These are phyloP conservation scores for Anthrax anthrax DNA, from an alignment of 2,888 invertebrate species.

Conservation along the genomic window DNA sequence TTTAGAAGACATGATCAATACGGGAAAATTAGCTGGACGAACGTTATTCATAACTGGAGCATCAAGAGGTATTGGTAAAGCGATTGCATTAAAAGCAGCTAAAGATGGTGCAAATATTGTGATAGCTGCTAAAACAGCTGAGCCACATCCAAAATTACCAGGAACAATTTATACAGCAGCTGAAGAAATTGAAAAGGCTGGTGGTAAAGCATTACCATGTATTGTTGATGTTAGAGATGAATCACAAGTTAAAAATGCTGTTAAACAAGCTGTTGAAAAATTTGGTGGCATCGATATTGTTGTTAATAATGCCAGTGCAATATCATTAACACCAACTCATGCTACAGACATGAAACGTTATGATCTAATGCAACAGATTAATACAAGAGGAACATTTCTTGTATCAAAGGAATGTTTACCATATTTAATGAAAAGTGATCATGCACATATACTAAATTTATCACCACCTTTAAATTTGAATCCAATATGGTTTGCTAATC, in stretches of 20 bases:
- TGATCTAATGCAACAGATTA: constrained; percentile 90
- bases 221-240: constrained; percentile 73
- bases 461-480: constrained; percentile 88
- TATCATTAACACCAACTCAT: constrained; percentile 65
- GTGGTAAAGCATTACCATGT: constrained; percentile 67
- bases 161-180: constrained; percentile 80
- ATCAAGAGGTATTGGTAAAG: constrained; percentile 88
- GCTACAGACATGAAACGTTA: constrained; percentile 90
- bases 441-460: constrained; percentile 88
- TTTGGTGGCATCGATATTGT: constrained; percentile 94
- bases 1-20: not conserved
- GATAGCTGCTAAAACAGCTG: constrained; percentile 74
- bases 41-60: constrained; percentile 94
- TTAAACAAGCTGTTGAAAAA: constrained; percentile 50
- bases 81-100: constrained; percentile 87
- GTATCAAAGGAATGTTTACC: constrained; percentile 89
- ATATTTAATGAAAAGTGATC: constrained; percentile 67
- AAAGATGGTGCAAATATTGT: constrained; percentile 77
- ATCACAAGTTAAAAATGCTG: constrained; percentile 46
- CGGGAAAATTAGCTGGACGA: constrained; percentile 53
- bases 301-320: constrained; percentile 94
- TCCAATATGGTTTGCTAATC: constrained; percentile 74
- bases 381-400: constrained; percentile 88
- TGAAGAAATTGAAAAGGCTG: constrained; percentile 57
- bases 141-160: constrained; percentile 46